Evolutionary conservation across 2,797 vertebrate species (phyloP).

Genomic region (Furcifer pardalis): DNA sequence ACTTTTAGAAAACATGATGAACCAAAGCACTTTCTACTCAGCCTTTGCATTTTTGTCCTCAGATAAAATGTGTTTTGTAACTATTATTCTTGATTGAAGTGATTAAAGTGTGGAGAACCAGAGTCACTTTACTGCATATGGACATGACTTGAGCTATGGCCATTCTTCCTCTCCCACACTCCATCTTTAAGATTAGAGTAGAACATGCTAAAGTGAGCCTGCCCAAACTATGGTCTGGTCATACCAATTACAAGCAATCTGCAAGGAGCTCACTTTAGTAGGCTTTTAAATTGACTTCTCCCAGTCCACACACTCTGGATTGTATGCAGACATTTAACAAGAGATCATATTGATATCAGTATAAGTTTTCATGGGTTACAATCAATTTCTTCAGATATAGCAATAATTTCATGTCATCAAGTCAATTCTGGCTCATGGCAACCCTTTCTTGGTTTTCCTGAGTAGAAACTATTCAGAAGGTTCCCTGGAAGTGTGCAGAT

Average conservation of each 20-base stretch:
- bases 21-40: conserved; percentile 22
- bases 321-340: too few species aligned
- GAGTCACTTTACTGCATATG: not conserved
- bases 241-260: not conserved
- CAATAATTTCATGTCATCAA: too few species aligned
- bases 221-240: not conserved
- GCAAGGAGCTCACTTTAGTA: not conserved
- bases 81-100: not conserved
- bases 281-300: not conserved
- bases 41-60: conserved; percentile 44
- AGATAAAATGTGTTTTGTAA: conserved; percentile 27
- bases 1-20: conserved; percentile 39
- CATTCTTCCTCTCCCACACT: not conserved
- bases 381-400: too few species aligned
- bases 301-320: not conserved
- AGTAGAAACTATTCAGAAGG: too few species aligned
- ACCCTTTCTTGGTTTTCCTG: too few species aligned
- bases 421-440: too few species aligned
- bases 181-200: not conserved
- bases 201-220: not conserved
- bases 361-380: too few species aligned
- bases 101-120: not conserved
- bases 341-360: too few species aligned
- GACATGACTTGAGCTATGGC: not conserved
- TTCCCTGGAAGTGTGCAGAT: too few species aligned